These are phyloP conservation scores for Aethes cnicana DNA, from an alignment of 2,888 invertebrate species.

Conservation along the genomic window DNA sequence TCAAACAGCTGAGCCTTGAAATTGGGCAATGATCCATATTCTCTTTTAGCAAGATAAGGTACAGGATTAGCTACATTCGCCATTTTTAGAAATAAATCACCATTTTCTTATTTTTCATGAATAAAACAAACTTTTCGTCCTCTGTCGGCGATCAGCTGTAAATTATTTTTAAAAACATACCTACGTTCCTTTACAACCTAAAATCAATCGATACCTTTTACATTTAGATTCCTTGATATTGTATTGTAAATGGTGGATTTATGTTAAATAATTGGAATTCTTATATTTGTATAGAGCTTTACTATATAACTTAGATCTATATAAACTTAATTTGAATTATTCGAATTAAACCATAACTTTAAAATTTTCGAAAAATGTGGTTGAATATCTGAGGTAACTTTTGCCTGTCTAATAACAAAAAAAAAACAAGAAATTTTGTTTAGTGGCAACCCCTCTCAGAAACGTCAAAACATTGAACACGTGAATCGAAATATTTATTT, in stretches of 20 bases:
- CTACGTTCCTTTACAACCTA: slow-evolving; percentile 45
- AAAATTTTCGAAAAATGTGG: too few species aligned
- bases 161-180: slow-evolving; percentile 66
- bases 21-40: slow-evolving; percentile 82
- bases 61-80: slow-evolving; percentile 82
- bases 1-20: slow-evolving; percentile 83
- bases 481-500: slow-evolving; percentile 15
- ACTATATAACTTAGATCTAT: too few species aligned
- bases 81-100: slow-evolving; percentile 69
- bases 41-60: slow-evolving; percentile 83
- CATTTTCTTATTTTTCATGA: slow-evolving; percentile 59
- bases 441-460: too few species aligned
- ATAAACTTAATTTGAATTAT: too few species aligned
- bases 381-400: too few species aligned
- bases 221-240: background rate
- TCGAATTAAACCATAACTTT: too few species aligned
- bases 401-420: too few species aligned
- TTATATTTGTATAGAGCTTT: too few species aligned
- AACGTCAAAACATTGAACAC: slow-evolving; percentile 12
- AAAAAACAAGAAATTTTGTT: too few species aligned
- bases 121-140: slow-evolving; percentile 48
- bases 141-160: slow-evolving; percentile 70
- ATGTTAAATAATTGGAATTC: too few species aligned
- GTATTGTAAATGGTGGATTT: background rate
- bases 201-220: slow-evolving; percentile 26